phyloP scores from a whole-genome alignment of 2,113 vertebrate species.

The Cairina moschata region DNA sequence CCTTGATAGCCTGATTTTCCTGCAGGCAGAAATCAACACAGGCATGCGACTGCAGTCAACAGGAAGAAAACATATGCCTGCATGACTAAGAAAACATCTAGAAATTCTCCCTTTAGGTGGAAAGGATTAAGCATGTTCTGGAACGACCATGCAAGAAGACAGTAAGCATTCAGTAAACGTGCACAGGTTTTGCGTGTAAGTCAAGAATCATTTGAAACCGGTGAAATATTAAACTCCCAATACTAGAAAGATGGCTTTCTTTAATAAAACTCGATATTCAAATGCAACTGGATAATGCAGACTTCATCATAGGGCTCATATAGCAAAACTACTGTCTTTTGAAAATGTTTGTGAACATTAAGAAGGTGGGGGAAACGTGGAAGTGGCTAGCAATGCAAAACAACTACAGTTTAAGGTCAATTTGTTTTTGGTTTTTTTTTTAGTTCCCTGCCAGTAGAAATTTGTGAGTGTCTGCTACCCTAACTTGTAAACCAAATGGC shows the following conservation, averaged over 20 bases:
- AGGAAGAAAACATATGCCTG: not conserved
- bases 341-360: not conserved
- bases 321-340: not conserved
- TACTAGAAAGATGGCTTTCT: not conserved
- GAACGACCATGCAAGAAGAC: not conserved
- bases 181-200: not conserved
- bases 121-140: not conserved
- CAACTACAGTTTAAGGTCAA: not conserved
- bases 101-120: not conserved
- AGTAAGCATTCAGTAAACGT: not conserved
- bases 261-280: not conserved
- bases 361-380: not conserved
- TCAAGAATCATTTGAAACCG: not conserved
- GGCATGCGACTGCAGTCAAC: not conserved
- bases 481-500: not conserved
- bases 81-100: not conserved
- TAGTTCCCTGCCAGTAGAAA: not conserved
- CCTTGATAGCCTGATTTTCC: not conserved
- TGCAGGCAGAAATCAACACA: not conserved
- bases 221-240: not conserved
- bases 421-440: not conserved
- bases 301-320: not conserved
- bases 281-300: not conserved
- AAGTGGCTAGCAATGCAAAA: not conserved
- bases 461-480: not conserved